Base-by-base conservation (phyloP, 2,113 vertebrate genomes). In the Thermophis baileyi region DNA sequence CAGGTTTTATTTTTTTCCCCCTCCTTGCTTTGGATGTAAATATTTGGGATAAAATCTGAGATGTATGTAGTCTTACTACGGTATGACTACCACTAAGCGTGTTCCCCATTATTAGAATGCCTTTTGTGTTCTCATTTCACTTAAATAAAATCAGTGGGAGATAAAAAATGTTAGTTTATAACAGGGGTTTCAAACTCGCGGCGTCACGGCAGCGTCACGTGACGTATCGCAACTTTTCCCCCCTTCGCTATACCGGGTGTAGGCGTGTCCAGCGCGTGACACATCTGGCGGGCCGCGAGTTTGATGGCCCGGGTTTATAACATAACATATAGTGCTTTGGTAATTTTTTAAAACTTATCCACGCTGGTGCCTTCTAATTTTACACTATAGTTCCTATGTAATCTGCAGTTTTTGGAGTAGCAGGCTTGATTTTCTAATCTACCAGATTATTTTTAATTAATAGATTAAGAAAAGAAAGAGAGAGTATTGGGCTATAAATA, bases 1-100 rank as follows among this genome's bases (percentile, higher is more conserved):
- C 18, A 9, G 35, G 6, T 20, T 40, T 81, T 81, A 81, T 20
- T 8, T 0, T 0, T 0, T 2, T 5, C 16, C n/a, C 16, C 6
- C 55, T 3, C 35, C 18, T 20, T 40, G 69, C 35, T 81, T 40
- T 22, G 18, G 6, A 10, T 40, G 74, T 8, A 44, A 81, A 40
- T 81, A 81, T 40, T 44, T 81, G 74, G 35, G 35, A 44, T 22
- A 81, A 1, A 81, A 44, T 81, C n/a, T 81, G 35, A 81, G 35
- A 81, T 40, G 6, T 81, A 22, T 81, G 7, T 20, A 22, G 74
- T 22, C 35, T 44, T 81, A 40, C 74, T 40, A n/a, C n/a, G n/a
- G n/a, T n/a, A 81, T 81, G 35, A 40, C 69, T 81, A 20, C 35
- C 18, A 22, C 69, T 18, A 81, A 81, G 5, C 1, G 1, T 40